phyloP scores from a whole-genome alignment of 2,888 invertebrate species.

The Patella ulyssiponensis region DNA sequence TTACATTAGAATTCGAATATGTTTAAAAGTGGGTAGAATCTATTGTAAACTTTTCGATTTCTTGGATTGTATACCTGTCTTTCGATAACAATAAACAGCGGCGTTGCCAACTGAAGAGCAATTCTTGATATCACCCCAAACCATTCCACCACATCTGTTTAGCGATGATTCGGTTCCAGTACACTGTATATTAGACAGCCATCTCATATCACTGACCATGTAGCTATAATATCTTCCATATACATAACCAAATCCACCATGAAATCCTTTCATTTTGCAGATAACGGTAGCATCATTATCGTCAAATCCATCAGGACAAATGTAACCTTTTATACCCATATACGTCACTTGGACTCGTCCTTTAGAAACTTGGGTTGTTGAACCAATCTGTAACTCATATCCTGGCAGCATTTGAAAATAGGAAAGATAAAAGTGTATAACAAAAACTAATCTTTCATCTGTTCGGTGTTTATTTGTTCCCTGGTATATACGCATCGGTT shows the following conservation, averaged over 20 bases:
- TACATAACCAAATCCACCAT: slow-evolving; percentile 52
- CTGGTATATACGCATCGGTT: no score
- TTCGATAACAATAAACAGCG: slow-evolving; percentile 54
- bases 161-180: slow-evolving; percentile 21
- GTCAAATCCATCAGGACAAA: slow-evolving; percentile 55
- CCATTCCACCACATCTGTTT: slow-evolving; percentile 47
- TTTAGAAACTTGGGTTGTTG: slow-evolving; percentile 16
- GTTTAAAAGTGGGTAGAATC: no score
- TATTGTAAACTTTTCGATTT: no score
- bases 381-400: slow-evolving; percentile 6
- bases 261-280: slow-evolving; percentile 52
- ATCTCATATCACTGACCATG: neutral
- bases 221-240: slow-evolving; percentile 14
- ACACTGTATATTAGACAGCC: slow-evolving; percentile 27
- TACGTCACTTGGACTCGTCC: slow-evolving; percentile 49
- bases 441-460: no score
- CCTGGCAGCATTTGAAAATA: neutral
- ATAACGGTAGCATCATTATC: slow-evolving; percentile 55
- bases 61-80: slow-evolving; percentile 38
- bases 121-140: slow-evolving; percentile 49
- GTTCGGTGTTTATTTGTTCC: no score
- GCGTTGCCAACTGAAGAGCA: slow-evolving; percentile 46
- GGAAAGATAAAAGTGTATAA: no score
- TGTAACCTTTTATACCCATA: slow-evolving; percentile 51
- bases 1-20: no score